Evolutionary conservation across 2,888 invertebrate species (phyloP).

Genomic region (Aspidiotus rigidus): DNA sequence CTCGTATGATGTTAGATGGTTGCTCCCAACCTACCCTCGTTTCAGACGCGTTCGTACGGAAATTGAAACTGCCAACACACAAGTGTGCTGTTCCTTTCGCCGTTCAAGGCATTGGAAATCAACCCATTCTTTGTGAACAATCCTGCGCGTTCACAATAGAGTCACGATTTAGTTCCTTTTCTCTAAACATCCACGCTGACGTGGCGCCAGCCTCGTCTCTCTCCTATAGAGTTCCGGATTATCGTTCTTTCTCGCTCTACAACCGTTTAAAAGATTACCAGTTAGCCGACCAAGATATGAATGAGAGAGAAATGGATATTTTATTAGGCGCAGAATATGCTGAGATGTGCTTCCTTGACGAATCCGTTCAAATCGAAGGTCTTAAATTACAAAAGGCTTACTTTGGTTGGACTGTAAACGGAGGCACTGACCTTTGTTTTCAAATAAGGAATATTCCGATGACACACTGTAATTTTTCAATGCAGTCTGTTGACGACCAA

Average conservation of each 20-base stretch:
- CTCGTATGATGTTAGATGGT: background rate
- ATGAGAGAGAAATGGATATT: background rate
- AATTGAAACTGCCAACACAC: background rate
- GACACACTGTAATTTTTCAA: background rate
- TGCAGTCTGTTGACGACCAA: background rate
- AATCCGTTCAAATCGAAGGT: background rate
- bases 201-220: background rate
- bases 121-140: background rate
- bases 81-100: background rate
- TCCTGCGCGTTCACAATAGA: background rate
- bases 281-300: background rate
- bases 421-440: background rate
- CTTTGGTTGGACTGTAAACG: slow-evolving; percentile 1
- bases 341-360: background rate
- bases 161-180: background rate
- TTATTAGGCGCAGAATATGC: background rate
- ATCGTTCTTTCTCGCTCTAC: background rate
- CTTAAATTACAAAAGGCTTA: background rate
- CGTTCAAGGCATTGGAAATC: background rate
- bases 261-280: background rate
- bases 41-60: background rate
- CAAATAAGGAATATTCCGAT: background rate
- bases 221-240: background rate
- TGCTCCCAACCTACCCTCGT: background rate
- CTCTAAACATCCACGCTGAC: background rate